These are phyloP conservation scores for Tachypleus tridentatus DNA, from an alignment of 1,140 invertebrate species.

Conservation along the genomic window DNA sequence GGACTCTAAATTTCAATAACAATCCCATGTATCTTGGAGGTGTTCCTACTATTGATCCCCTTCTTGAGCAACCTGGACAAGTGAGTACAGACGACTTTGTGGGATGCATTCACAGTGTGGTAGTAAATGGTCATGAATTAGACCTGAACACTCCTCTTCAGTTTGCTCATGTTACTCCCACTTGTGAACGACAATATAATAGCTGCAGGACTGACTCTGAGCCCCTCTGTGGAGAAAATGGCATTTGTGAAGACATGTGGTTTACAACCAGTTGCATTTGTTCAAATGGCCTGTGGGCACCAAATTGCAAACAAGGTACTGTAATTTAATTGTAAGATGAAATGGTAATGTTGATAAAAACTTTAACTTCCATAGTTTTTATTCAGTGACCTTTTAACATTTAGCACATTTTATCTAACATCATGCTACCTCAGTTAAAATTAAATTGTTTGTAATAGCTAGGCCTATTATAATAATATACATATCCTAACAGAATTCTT, in stretches of 20 bases:
- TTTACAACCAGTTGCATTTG: slow-evolving; percentile 36
- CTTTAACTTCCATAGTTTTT: too few species aligned
- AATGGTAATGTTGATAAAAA: too few species aligned
- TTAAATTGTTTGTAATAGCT: too few species aligned
- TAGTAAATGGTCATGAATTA: slow-evolving; percentile 64
- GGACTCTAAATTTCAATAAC: slow-evolving; percentile 83
- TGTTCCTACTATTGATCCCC: slow-evolving; percentile 62
- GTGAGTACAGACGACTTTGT: slow-evolving; percentile 82
- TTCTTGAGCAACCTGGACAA: slow-evolving; percentile 72
- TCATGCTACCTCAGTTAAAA: too few species aligned
- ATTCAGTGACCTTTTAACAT: too few species aligned
- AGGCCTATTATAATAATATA: too few species aligned
- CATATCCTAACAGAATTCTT: too few species aligned
- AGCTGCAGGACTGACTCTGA: slow-evolving; percentile 35
- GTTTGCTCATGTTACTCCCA: slow-evolving; percentile 54
- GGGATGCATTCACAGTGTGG: slow-evolving; percentile 80
- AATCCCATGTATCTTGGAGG: slow-evolving; percentile 76
- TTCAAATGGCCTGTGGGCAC: slow-evolving; percentile 53
- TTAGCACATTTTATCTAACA: too few species aligned
- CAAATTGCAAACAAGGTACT: slow-evolving; percentile 54
- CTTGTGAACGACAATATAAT: slow-evolving; percentile 49
- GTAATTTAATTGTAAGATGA: too few species aligned
- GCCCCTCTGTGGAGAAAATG: slow-evolving; percentile 53
- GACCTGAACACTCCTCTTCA: slow-evolving; percentile 61
- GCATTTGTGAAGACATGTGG: slow-evolving; percentile 72